Evolutionary conservation across 2,888 invertebrate species (phyloP).

Genomic region (Neria commutata): DNA sequence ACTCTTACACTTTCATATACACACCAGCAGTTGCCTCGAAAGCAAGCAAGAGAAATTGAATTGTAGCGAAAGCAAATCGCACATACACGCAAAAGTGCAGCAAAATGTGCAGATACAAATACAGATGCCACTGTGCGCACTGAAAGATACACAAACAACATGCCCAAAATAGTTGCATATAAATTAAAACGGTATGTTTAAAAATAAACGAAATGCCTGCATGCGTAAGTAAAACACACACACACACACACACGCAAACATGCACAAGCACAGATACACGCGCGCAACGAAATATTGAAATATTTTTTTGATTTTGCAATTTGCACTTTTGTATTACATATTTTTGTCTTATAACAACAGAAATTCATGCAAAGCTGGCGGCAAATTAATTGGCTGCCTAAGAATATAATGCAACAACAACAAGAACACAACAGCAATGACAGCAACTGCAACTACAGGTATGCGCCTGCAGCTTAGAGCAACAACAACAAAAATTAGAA

Average conservation of each 20-base stretch:
- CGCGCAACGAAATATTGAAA: no score
- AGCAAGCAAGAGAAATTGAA: no score
- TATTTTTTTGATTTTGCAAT: no score
- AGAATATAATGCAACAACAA: slow-evolving; percentile 12
- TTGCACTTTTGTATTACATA: no score
- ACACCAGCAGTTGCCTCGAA: no score
- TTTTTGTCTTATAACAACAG: neutral
- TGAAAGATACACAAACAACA: no score
- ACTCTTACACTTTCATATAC: neutral
- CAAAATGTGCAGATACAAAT: no score
- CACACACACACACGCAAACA: neutral
- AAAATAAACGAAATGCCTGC: neutral
- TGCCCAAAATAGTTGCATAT: slow-evolving; percentile 2
- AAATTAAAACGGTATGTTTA: neutral
- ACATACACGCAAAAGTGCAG: neutral
- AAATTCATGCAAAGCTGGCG: neutral
- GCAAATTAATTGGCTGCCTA: no score
- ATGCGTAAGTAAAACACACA: neutral
- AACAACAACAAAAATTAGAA: no score
- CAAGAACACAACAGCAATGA: slow-evolving; percentile 14
- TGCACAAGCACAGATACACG: neutral
- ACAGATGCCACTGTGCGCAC: no score
- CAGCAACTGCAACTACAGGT: slow-evolving; percentile 5
- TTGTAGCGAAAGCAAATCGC: no score
- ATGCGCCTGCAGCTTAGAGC: no score